Base-by-base conservation (phyloP, 2,113 vertebrate species). In the Lutjanus erythropterus region DNA sequence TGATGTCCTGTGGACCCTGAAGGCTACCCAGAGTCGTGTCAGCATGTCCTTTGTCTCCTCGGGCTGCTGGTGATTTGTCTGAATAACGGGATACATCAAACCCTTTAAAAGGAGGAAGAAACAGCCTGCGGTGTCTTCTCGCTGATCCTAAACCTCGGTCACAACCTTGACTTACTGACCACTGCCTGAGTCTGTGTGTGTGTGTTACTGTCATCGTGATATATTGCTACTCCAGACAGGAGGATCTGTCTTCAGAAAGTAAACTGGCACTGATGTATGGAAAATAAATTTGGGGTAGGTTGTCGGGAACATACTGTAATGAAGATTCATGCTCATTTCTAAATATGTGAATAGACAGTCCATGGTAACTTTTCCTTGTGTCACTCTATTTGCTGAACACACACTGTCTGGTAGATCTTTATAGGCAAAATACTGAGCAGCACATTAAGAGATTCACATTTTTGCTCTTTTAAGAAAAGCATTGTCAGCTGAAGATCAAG, bases 21-120 rank as follows among this genome's bases (percentile, higher is more conserved):
- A 71, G 72, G 77, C 82, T 18, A 5, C 67, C 62, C 73, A 65
- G 35, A 11, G 55, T 68, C 52, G 5, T 15, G 71, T 91, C 88
- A 87, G 84, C 85, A 87, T 47, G 77, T 71, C 84, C 23, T 49
- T 33, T 2, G 33, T 72, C 61, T 73, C 77, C 5, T 27, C 7
- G 2, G 65, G 49, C 46, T 60, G 50, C 72, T 8, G 80, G 72
- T 56, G 77, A 86, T 86, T 84, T 86, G 37, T 90, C 47, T 78
- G 69, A 82, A 90, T 82, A 86, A 83, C 88, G 80, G 80, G 80
- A 90, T 14, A 37, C 64, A 78, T 71, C 72, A 53, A 49, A 82
- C 7, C 23, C 21, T 66, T 82, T 37, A 5, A 60, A 68, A 65
- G 75, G 65, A 71, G 65, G 65, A 78, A 35, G 61, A 60, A 74